Evolutionary conservation across 2,113 vertebrate species (phyloP).

Genomic region (Pachycephala philippinensis): DNA sequence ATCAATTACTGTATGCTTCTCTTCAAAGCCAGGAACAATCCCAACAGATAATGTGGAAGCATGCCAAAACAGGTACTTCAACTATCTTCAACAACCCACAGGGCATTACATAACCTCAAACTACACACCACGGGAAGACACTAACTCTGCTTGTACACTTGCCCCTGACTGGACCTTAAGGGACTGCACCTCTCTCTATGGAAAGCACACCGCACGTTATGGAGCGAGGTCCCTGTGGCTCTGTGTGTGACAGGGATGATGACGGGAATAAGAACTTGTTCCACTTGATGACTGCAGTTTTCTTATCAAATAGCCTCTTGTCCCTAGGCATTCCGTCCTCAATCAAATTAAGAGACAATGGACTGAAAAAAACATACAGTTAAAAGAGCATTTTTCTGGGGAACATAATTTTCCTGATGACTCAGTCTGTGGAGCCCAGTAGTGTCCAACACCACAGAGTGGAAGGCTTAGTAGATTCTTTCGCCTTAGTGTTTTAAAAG

Average conservation of each 20-base stretch:
- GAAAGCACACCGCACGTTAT: rapidly evolving
- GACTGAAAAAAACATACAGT: background rate
- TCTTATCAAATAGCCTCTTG: background rate
- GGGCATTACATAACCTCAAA: background rate
- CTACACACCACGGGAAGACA: background rate
- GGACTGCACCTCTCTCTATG: background rate
- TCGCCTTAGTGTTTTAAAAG: background rate
- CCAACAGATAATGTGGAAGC: rapidly evolving
- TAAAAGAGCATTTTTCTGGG: background rate
- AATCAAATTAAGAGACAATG: background rate
- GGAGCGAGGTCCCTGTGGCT: rapidly evolving
- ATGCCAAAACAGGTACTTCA: background rate
- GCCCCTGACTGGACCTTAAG: background rate
- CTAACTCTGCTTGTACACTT: background rate
- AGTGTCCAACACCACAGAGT: background rate
- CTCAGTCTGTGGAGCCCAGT: background rate
- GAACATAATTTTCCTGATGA: background rate
- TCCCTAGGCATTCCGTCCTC: background rate
- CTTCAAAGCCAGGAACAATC: background rate
- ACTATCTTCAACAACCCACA: background rate
- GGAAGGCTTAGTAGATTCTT: background rate
- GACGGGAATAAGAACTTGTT: background rate
- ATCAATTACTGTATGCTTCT: background rate
- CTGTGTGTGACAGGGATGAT: background rate
- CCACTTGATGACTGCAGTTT: background rate